Base-by-base conservation (phyloP, 1,140 invertebrate species). In the Drosophila hydei region DNA sequence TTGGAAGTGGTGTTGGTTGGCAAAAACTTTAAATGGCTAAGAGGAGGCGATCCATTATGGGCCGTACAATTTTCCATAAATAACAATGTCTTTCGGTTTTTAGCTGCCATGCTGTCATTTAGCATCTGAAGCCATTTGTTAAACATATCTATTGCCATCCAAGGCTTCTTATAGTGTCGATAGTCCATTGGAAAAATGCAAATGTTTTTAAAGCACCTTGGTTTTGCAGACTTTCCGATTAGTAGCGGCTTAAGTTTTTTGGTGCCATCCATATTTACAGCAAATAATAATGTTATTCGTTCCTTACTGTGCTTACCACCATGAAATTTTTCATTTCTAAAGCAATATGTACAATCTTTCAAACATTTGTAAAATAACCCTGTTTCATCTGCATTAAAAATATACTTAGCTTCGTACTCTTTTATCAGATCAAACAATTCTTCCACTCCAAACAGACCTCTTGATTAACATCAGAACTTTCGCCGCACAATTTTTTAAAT, bases 31-130 rank as follows among this genome's bases (percentile, higher is more conserved):
- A 47, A 3, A 19, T 47, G 45, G 45, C 45, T 47, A 47, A 47
- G 19, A n/a, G 21, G 45, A 47, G 45, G 45, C 19, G 23, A 47
- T 9, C 45, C 45, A 23, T 47, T 47, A 47, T 47, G 45, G 11
- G 45, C 45, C 45, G 19, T 47, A 47, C 45, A 47, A 25, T 47
- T 47, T 2, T 47, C 45, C 23, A 47, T 47, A 19, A 47, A 47
- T 47, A 23, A 23, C 45, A 47, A 47, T 23, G 23, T 47, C 45
- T 23, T 47, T n/a, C 45, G 45, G 23, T 47, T 47, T 5, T 47
- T 25, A 47, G 19, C 45, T 47, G 45, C 45, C 45, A 47, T 47
- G 45, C 19, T 47, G 19, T 38, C 25, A 52, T 33, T 52, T 52
- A 52, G 18, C 9, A 52, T 33, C 33, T 52, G 33, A 52, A 33